These are phyloP conservation scores for Anthopleura xanthogrammica DNA, from an alignment of 92 coral and sea anemone genomes.

Conservation along the genomic window DNA sequence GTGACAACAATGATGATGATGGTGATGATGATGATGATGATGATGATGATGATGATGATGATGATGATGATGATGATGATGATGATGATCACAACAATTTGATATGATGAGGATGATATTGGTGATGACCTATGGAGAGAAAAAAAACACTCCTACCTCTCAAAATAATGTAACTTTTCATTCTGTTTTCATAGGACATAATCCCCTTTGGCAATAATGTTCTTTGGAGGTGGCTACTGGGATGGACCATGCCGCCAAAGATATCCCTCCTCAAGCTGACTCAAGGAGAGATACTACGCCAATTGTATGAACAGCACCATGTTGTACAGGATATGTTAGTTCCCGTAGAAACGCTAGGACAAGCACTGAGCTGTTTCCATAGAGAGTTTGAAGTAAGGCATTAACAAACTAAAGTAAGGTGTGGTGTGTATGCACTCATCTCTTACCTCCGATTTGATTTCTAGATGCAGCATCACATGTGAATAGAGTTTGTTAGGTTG, in stretches of 20 bases:
- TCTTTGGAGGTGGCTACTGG: conserved; percentile 51
- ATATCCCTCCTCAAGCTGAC: conserved; percentile 65
- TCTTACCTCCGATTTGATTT: too few relatives aligned
- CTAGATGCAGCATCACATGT: too few relatives aligned
- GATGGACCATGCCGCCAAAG: conserved; percentile 70
- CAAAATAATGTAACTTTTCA: not conserved
- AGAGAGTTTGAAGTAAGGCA: conserved; percentile 47
- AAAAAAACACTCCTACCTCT: too few relatives aligned
- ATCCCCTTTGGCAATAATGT: conserved; percentile 65
- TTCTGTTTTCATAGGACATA: conserved; percentile 33
- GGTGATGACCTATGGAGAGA: too few relatives aligned
- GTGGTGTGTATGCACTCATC: too few relatives aligned
- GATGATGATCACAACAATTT: not conserved
- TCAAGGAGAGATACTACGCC: conserved; percentile 53
- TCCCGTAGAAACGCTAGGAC: conserved; percentile 43
- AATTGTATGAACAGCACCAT: conserved; percentile 53
- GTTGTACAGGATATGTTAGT: conserved; percentile 69
- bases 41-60: not conserved
- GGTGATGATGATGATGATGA: not conserved
- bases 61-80: not conserved
- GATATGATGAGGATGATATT: too few relatives aligned
- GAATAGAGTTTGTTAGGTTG: too few relatives aligned
- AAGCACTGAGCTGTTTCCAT: conserved; percentile 57
- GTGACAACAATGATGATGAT: too few relatives aligned
- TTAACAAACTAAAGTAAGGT: too few relatives aligned